Evolutionary conservation across 1,140 invertebrate genomes (phyloP).

Genomic region (Mesaphorura yosii): DNA sequence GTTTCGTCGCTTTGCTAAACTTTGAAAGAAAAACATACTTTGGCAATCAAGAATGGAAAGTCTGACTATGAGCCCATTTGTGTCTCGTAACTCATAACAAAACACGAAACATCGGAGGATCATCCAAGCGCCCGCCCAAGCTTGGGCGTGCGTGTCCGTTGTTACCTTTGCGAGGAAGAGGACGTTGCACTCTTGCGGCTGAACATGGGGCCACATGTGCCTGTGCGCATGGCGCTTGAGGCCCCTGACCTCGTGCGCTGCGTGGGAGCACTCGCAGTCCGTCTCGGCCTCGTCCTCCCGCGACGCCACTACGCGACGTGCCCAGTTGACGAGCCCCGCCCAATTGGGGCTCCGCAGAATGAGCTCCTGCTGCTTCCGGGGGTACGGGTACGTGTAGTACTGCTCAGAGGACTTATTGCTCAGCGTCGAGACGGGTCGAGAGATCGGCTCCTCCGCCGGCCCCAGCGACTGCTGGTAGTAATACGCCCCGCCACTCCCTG

Average conservation of each 20-base stretch:
- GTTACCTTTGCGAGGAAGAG: conserved; percentile 31
- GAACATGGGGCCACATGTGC: conserved; percentile 31
- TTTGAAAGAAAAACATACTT: neutral
- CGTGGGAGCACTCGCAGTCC: conserved; percentile 27
- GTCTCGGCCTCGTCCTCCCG: conserved; percentile 26
- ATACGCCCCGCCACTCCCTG: conserved; percentile 4
- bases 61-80: neutral
- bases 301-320: conserved; percentile 24
- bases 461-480: conserved; percentile 3
- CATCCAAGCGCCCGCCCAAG: neutral
- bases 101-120: neutral
- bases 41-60: neutral
- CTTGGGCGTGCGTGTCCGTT: too few relatives aligned
- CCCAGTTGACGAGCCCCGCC: conserved; percentile 28
- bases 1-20: too few relatives aligned
- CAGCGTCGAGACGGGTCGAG: conserved; percentile 29
- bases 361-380: conserved; percentile 25
- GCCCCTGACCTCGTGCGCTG: conserved; percentile 26
- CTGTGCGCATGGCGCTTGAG: conserved; percentile 26
- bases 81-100: neutral
- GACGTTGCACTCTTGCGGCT: conserved; percentile 30
- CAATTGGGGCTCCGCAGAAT: conserved; percentile 26
- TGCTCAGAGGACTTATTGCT: conserved; percentile 31
- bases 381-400: conserved; percentile 31
- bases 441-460: conserved; percentile 25